Base-by-base conservation (phyloP, 2,797 vertebrate genomes). In the Bovichtus variegatus region DNA sequence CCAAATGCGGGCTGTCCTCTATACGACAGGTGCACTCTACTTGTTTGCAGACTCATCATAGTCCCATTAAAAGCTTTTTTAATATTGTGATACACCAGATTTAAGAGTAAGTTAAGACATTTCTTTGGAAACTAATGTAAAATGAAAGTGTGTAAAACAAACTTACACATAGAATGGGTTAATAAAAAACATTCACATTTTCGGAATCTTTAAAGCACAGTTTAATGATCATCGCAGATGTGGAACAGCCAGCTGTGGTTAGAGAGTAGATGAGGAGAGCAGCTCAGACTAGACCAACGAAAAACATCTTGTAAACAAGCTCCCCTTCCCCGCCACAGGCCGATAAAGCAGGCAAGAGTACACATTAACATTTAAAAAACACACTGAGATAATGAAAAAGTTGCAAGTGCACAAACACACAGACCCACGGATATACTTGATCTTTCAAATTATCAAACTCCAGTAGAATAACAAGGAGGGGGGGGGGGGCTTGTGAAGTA, bases 301-400 rank as follows among this genome's bases (percentile, higher is more conserved):
- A 59, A 34, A 73, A 36, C 43, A 34, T 54, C 61, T 49, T 60
- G 61, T 71, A 80, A 83, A 87, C 67, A 64, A 63, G 53, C 54
- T 59, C 50, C 54, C 3, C 40, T 64, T 62, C 58, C 10, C 10
- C 6, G 2, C 64, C 60, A 66, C 51, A 0, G 62, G 59, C 31
- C 9, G 12, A 72, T 82, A 71, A 74, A 55, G 57, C 40, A 49
- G 40, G 41, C 40, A 63, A 46, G 50, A 55, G 31, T 13, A 21
- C 55, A 60, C 61, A 70, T 75, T 72, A 73, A 80, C 51, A 74
- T 77, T 66, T 53, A 64, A 78, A 74, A 78, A 74, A 67, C 61
- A 68, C 10, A 41, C 15, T 2, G n/a, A 19, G 23, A 65, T 29
- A 29, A 60, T 13, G 21, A 31, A 18, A 46, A 63, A 53, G 23